phyloP scores from a whole-genome alignment of 2,113 vertebrate species.

The Triplophysa dalaica region DNA sequence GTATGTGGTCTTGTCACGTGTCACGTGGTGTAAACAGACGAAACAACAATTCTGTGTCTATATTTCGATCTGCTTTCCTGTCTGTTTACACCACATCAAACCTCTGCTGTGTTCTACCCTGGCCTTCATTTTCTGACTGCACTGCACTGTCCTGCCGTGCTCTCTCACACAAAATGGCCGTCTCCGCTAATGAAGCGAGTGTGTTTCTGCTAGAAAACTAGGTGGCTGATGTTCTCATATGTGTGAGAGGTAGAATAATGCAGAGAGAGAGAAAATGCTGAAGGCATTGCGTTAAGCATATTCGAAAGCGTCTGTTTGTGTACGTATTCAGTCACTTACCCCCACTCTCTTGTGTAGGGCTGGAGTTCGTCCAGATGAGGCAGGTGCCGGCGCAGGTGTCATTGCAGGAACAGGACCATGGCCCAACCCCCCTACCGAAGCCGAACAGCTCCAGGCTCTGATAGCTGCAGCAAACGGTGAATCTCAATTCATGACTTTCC shows the following conservation, averaged over 20 bases:
- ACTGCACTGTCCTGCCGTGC: conserved; percentile 43
- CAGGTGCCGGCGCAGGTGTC: conserved; percentile 64
- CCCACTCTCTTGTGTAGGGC: conserved; percentile 61
- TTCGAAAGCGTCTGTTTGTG: conserved; percentile 10
- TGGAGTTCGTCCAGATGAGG: conserved; percentile 74
- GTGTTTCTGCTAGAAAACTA: conserved; percentile 45
- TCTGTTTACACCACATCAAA: conserved; percentile 34
- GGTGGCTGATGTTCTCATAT: conserved; percentile 39
- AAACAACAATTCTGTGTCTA: conserved; percentile 5
- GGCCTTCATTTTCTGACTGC: conserved; percentile 47
- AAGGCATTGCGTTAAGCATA: not conserved
- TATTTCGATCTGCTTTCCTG: conserved; percentile 29
- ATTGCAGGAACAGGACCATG: conserved; percentile 90
- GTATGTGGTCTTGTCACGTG: not conserved
- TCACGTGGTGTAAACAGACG: conserved; percentile 15
- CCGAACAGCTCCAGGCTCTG: conserved; percentile 95
- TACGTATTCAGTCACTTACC: conserved; percentile 24
- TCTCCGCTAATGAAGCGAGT: conserved; percentile 40
- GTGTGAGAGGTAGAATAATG: conserved; percentile 48
- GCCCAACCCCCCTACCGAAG: conserved; percentile 97
- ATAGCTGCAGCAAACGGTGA: conserved; percentile 97
- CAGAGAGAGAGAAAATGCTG: not conserved
- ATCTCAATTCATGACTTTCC: conserved; percentile 31
- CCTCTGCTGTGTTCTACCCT: conserved; percentile 25
- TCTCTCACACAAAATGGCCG: conserved; percentile 50